phyloP scores from a whole-genome alignment of 2,888 invertebrate genomes.

The Pinctada fucata region DNA sequence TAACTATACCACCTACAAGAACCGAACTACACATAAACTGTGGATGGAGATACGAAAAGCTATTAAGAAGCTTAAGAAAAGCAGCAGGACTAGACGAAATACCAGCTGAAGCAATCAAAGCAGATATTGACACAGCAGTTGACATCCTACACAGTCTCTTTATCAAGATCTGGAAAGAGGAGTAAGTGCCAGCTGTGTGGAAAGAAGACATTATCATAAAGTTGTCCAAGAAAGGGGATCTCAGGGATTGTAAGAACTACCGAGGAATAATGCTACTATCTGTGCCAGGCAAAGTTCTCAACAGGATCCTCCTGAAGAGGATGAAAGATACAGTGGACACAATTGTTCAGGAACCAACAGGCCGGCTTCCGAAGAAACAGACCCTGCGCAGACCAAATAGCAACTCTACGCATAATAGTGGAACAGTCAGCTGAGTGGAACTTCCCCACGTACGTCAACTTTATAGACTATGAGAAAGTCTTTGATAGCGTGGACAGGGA shows the following conservation, averaged over 20 bases:
- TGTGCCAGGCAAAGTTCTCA: conserved; percentile 7
- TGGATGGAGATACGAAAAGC: no score
- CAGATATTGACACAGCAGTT: conserved; percentile 7
- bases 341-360: conserved; percentile 13
- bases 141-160: neutral
- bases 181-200: neutral
- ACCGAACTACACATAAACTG: conserved; percentile 1
- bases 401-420: conserved; percentile 34
- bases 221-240: conserved; percentile 12
- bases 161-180: conserved; percentile 5
- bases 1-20: neutral
- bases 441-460: conserved; percentile 34
- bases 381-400: neutral
- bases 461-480: conserved; percentile 40
- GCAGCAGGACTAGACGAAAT: neutral
- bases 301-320: conserved; percentile 8
- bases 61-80: no score
- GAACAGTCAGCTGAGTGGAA: conserved; percentile 43
- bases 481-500: conserved; percentile 29
- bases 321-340: neutral
- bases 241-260: conserved; percentile 5
- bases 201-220: neutral
- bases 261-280: neutral
- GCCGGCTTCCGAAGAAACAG: conserved; percentile 32
- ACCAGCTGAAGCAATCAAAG: conserved; percentile 7